phyloP scores from a whole-genome alignment of 2,113 vertebrate species.

The Mormoops blainvillei region DNA sequence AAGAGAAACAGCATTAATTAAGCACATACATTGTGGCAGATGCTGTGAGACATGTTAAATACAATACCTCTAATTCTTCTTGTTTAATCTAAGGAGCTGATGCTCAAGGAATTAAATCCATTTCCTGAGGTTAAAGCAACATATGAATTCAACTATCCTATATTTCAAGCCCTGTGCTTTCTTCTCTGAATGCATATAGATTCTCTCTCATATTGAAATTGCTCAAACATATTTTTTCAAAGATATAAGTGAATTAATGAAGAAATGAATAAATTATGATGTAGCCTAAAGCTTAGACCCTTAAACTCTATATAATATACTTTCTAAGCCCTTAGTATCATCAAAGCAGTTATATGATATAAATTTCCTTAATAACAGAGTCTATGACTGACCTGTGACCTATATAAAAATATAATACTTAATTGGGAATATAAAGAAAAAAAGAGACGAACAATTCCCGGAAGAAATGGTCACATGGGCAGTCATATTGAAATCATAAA shows the following conservation, averaged over 20 bases:
- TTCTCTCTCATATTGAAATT: background rate
- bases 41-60: background rate
- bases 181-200: background rate
- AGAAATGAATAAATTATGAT: background rate
- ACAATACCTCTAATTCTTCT: background rate
- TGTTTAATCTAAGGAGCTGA: background rate
- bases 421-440: background rate
- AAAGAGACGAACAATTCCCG: background rate
- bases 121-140: background rate
- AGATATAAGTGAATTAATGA: background rate
- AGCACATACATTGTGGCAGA: background rate
- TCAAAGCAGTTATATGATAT: background rate
- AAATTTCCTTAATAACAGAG: background rate
- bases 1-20: slow-evolving; percentile 13
- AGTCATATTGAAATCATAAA: background rate
- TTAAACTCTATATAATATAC: background rate
- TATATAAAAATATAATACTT: background rate
- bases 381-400: background rate
- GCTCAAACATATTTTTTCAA: background rate
- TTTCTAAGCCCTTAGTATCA: background rate
- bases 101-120: background rate
- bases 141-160: background rate
- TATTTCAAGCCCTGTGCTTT: background rate
- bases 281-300: background rate
- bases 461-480: background rate